Percentiles rank a stretch among this genome's conserved stretches.
phyloP scores from a whole-genome alignment of 2,888 invertebrate genomes.

The Oegoconia quadripuncta region DNA sequence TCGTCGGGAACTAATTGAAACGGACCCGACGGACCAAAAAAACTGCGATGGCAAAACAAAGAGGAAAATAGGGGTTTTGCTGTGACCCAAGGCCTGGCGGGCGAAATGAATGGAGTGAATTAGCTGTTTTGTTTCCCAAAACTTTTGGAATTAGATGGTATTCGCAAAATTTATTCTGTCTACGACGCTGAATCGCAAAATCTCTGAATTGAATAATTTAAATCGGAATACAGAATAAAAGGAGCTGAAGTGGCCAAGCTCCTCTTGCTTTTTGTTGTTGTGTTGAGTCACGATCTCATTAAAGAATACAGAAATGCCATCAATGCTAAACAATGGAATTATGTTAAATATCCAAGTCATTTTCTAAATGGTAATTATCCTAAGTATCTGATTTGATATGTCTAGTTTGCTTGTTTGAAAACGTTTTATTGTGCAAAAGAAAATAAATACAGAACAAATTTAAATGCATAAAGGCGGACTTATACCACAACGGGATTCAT shows the following conservation, averaged over 20 bases:
- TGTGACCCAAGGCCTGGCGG: constrained; percentile 15
- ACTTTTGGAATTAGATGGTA: constrained; percentile 27
- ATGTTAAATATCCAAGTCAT: too few species aligned
- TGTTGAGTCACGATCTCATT: too few species aligned
- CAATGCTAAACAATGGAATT: too few species aligned
- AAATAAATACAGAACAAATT: too few species aligned
- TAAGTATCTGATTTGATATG: too few species aligned
- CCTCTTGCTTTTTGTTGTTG: background rate
- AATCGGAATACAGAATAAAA: constrained; percentile 2
- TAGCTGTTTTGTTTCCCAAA: constrained; percentile 35
- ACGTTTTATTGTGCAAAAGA: too few species aligned
- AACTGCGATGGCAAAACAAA: constrained; percentile 33
- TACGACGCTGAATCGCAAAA: constrained; percentile 5
- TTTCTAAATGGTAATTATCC: too few species aligned
- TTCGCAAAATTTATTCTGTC: constrained; percentile 17
- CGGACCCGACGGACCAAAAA: constrained; percentile 27
- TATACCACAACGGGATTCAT: too few species aligned
- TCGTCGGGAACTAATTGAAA: constrained; percentile 39
- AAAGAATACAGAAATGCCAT: too few species aligned
- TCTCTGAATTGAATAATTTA: constrained; percentile 4
- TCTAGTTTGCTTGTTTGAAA: too few species aligned
- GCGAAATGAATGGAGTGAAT: constrained; percentile 32
- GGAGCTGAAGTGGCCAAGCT: background rate
- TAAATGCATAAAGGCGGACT: too few species aligned
- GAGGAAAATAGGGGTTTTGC: constrained; percentile 38